A percentile compares a stretch with the other conserved stretches of the same genome.
Evolutionary conservation across 2,797 vertebrate genomes (phyloP).

Genomic region (Holocentrus rufus): DNA sequence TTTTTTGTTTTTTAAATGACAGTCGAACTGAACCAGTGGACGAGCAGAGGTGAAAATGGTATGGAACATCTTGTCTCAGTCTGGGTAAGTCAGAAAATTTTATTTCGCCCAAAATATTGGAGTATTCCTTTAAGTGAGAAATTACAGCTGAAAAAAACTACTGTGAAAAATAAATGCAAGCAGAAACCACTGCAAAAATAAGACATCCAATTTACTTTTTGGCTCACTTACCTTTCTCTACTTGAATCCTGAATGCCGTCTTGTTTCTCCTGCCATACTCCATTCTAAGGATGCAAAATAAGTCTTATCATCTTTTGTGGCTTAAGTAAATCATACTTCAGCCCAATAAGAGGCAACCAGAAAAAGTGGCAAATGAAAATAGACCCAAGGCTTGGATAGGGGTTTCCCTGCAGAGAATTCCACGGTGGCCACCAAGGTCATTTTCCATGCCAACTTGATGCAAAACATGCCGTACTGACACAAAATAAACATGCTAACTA

Average conservation of each 20-base stretch:
- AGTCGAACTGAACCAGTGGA: no score
- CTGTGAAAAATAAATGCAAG: background rate
- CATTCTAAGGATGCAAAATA: conserved; percentile 76
- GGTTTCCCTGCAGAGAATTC: background rate
- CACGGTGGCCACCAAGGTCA: no score
- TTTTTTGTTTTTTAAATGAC: no score
- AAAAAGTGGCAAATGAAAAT: background rate
- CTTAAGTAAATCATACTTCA: background rate
- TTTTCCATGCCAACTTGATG: no score
- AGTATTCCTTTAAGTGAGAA: no score
- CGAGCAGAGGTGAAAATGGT: no score
- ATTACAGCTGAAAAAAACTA: background rate
- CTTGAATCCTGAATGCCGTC: conserved; percentile 94
- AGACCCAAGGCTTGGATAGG: no score
- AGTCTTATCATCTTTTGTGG: background rate
- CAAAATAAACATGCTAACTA: no score
- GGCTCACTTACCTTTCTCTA: conserved; percentile 88
- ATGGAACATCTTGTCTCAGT: no score
- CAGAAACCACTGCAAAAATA: background rate
- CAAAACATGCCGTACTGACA: no score
- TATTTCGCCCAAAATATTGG: no score
- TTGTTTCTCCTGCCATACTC: conserved; percentile 95
- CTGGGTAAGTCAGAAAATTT: no score
- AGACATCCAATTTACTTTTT: background rate
- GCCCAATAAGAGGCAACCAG: background rate